Conservation (phyloP, 2,888 invertebrate genomes). For the Apoderus coryli region DNA sequence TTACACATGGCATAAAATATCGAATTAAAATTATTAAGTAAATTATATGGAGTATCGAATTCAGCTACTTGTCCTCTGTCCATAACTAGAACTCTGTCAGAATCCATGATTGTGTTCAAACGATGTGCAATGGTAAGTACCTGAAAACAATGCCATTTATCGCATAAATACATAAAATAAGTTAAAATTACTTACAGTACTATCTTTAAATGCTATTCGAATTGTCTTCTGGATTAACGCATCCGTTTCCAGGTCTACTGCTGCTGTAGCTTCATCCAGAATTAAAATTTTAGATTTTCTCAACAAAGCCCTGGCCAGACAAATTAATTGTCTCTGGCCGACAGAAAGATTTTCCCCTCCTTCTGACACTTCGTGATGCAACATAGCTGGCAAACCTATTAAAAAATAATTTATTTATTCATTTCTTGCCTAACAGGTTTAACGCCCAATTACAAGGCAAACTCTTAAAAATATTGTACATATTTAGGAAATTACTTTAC, state of each 20-base stretch:
- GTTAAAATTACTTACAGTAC: no score
- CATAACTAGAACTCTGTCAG: conserved; percentile 31
- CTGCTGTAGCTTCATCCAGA: conserved; percentile 81
- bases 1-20: conserved; percentile 36
- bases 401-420: no score
- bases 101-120: conserved; percentile 36
- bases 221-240: conserved; percentile 83
- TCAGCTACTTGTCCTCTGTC: conserved; percentile 31
- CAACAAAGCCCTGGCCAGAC: conserved; percentile 69
- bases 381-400: conserved; percentile 15
- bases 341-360: conserved; percentile 88
- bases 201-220: no score
- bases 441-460: no score
- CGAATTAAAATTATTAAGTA: conserved; percentile 27
- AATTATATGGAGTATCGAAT: conserved; percentile 28
- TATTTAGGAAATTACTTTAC: no score
- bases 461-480: no score
- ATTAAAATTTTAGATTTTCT: conserved; percentile 75
- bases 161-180: no score
- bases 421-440: no score
- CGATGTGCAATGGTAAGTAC: conserved; percentile 50
- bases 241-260: conserved; percentile 83
- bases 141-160: no score
- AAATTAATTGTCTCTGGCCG: conserved; percentile 80
- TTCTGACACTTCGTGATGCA: conserved; percentile 54